These are phyloP conservation scores for Agrotis ipsilon DNA, from an alignment of 2,888 invertebrate genomes.

Conservation along the genomic window DNA sequence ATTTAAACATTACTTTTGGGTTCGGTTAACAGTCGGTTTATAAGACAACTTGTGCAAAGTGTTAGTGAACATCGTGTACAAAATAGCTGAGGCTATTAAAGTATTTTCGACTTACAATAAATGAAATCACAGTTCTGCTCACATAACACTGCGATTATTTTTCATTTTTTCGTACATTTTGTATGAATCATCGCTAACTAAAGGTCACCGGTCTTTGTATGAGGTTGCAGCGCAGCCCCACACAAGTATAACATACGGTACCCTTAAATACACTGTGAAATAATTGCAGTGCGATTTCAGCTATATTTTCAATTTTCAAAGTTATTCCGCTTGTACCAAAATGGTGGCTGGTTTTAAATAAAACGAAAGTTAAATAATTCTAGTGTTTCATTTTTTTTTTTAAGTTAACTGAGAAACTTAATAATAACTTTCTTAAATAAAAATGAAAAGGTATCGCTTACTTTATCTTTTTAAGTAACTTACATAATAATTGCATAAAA, in stretches of 20 bases:
- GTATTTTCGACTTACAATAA: conserved; percentile 23
- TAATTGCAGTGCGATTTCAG: conserved; percentile 36
- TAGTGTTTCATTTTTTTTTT: conserved; percentile 38
- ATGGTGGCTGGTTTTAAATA: conserved; percentile 67
- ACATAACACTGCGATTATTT: conserved; percentile 38
- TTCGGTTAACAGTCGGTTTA: background rate
- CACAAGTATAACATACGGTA: background rate
- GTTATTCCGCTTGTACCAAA: conserved; percentile 58
- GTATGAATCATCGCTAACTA: background rate
- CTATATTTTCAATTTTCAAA: conserved; percentile 49
- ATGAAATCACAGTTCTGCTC: conserved; percentile 29
- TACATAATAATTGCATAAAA: background rate
- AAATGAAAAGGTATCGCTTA: background rate
- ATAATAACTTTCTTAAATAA: background rate
- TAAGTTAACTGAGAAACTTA: background rate
- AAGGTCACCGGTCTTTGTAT: background rate
- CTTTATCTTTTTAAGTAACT: background rate
- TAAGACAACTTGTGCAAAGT: conserved; percentile 17
- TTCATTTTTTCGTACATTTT: background rate
- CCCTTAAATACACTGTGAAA: background rate
- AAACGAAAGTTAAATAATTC: conserved; percentile 51
- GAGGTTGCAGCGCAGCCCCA: background rate
- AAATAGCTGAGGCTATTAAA: conserved; percentile 39
- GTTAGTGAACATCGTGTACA: conserved; percentile 1
- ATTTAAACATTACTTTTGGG: background rate